These are phyloP conservation scores for Dunckerocampus dactyliophorus DNA, from an alignment of 2,113 vertebrate species.

Conservation along the genomic window DNA sequence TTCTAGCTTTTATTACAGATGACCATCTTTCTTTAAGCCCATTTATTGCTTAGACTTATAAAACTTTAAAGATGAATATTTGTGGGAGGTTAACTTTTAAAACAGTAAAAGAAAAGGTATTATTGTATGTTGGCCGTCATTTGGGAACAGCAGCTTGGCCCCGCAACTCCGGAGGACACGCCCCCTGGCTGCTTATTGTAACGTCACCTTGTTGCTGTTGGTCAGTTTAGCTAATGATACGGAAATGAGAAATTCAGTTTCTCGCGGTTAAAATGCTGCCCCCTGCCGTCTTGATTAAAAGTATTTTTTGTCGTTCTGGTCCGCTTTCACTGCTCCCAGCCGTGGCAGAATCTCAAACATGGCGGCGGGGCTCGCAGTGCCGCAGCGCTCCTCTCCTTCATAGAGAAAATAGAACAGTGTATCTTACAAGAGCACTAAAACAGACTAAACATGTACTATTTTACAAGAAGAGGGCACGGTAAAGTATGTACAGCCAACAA, in stretches of 20 bases:
- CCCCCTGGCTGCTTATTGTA: no score
- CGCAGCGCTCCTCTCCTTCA: slow-evolving; percentile 49
- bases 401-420: slow-evolving; percentile 72
- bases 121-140: no score
- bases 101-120: background rate
- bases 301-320: background rate
- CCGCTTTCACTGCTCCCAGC: slow-evolving; percentile 21
- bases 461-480: slow-evolving; percentile 61
- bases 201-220: no score
- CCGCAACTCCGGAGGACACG: no score
- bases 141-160: no score
- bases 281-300: background rate
- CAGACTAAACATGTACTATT: slow-evolving; percentile 78
- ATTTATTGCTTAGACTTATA: background rate
- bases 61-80: background rate
- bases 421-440: slow-evolving; percentile 67
- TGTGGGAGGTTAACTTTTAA: background rate
- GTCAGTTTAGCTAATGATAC: background rate
- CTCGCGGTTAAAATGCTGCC: slow-evolving; percentile 16
- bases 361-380: background rate
- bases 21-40: background rate
- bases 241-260: background rate
- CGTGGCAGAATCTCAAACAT: slow-evolving; percentile 40
- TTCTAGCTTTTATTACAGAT: background rate
- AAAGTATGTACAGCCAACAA: slow-evolving; percentile 70